Percentiles rank a stretch among this genome's conserved stretches.
These are phyloP conservation scores for Microcebus lehilahytsara DNA, from an alignment of 2,113 vertebrate genomes.

Conservation along the genomic window DNA sequence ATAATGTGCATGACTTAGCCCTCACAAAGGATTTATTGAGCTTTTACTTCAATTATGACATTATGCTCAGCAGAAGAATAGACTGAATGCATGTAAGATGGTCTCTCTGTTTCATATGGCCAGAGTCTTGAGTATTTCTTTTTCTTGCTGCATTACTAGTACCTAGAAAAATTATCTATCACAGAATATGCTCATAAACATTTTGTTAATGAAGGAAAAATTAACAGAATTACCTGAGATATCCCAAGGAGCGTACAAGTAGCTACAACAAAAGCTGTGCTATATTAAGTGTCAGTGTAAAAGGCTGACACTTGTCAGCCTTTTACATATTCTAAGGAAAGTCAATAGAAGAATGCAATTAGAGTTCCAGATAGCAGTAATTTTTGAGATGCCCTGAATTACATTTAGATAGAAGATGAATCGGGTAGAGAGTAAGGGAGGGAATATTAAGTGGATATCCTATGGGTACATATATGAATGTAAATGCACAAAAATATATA, in stretches of 20 bases:
- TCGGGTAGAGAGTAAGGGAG: neutral
- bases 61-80: neutral
- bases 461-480: neutral
- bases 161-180: neutral
- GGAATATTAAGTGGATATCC: neutral
- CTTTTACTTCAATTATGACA: neutral
- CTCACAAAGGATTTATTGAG: neutral
- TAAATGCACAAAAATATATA: neutral
- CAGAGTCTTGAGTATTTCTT: neutral
- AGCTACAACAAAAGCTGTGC: neutral
- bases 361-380: neutral
- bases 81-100: neutral
- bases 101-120: neutral
- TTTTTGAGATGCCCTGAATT: neutral
- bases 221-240: neutral
- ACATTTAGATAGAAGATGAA: neutral
- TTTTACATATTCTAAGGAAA: neutral
- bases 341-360: neutral
- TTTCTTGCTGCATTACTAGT: neutral
- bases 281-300: neutral
- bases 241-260: neutral
- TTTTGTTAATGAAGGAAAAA: neutral
- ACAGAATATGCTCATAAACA: neutral
- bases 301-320: neutral
- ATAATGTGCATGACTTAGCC: neutral